Base-by-base conservation (phyloP, 1,140 invertebrate species). In the Ceratoteleas bidentatus region DNA sequence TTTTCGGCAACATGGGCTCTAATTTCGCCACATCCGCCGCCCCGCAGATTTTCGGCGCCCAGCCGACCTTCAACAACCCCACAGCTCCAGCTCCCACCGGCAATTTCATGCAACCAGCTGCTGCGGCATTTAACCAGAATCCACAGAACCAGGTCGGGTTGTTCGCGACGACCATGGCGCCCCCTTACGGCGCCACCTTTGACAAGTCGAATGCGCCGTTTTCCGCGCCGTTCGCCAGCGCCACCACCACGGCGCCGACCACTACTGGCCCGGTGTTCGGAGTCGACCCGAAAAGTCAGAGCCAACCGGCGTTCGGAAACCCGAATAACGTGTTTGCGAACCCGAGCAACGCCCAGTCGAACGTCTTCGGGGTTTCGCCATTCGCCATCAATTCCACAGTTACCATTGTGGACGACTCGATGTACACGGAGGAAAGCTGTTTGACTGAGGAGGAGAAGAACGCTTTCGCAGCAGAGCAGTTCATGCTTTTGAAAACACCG, bases 391-490 rank as follows among this genome's bases (percentile, higher is more conserved):
- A 66, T 3, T 54, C 83, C 9, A 76, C 74, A 0, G 72, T 68
- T 6, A 57, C 60, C 3, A 64, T 76, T n/a, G 76, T 88, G 9
- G 86, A 90, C 16, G 86, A 89, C 5, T 87, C 56, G 0, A 65
- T 86, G 69, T 92, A 89, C 16, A 87, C 84, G 0, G 34, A 60
- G 0, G 87, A 89, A 0, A 69, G 64, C 33, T 49, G 74, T 13
- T 65, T 92, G 6, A 90, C 89, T 0, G 87, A 90, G 10, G 89
- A 89, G 0, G 90, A 92, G 13, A 90, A 88, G 33, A 84, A 10
- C 3, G 76, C 78, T 11, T 92, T 84, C 24, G 15, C 85, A 0
- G 74, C 87, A 4, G 84, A 88, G 0, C 53, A 79, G 32, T 92
- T 92, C 74, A 33, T 52, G 4, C 62, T 90, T 1, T 86, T 88